phyloP scores from a whole-genome alignment of 2,888 invertebrate genomes.

The Drosophila acutilabella region DNA sequence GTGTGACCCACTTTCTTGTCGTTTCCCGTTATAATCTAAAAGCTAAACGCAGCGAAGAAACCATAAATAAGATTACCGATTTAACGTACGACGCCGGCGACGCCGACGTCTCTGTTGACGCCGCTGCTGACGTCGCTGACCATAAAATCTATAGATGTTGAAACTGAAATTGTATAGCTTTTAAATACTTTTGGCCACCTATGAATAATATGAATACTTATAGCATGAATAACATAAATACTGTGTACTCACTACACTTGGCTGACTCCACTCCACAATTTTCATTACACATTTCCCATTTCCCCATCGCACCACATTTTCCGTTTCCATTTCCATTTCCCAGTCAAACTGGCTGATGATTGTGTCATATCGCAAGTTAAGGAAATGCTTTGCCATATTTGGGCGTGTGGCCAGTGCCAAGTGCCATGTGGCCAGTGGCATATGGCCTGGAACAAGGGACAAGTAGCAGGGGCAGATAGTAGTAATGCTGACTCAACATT shows the following conservation, averaged over 20 bases:
- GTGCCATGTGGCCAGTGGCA: not conserved
- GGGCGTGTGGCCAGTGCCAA: not conserved
- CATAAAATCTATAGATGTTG: conserved; percentile 2
- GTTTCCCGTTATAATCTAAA: conserved; percentile 21
- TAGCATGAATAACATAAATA: conserved; percentile 5
- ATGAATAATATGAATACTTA: conserved; percentile 16
- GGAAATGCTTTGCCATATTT: conserved; percentile 1
- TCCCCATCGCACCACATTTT: not conserved
- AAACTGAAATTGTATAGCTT: conserved; percentile 37
- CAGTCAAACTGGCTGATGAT: conserved; percentile 9
- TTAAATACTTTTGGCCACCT: conserved; percentile 11
- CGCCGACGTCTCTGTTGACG: conserved; percentile 15
- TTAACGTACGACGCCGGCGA: conserved; percentile 34
- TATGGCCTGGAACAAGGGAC: not conserved
- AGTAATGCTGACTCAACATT: not conserved
- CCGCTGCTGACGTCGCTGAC: conserved; percentile 18
- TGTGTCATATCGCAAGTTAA: not conserved
- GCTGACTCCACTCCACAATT: conserved; percentile 3
- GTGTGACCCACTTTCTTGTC: conserved; percentile 64
- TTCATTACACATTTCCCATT: conserved; percentile 3
- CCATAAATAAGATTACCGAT: conserved; percentile 72
- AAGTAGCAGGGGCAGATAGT: not conserved
- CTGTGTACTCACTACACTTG: conserved; percentile 1
- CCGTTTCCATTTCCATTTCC: not conserved
- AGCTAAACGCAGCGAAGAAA: conserved; percentile 32